Percentiles rank a stretch among this genome's conserved stretches.
phyloP scores from a whole-genome alignment of 2,113 vertebrate genomes.

The Amia ocellicauda region DNA sequence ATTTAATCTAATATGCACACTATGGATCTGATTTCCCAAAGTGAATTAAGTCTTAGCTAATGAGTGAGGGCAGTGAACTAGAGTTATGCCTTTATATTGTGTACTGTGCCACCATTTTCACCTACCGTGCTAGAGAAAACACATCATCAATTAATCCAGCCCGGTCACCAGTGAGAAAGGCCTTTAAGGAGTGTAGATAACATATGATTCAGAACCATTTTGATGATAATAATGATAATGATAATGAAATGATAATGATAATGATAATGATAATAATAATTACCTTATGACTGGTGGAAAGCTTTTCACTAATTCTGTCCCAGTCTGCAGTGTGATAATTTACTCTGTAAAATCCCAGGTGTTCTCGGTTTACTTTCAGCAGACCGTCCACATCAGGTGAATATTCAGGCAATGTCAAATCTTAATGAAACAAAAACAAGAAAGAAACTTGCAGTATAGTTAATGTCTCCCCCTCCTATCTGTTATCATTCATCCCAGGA shows the following conservation, averaged over 20 bases:
- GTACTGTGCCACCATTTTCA: no score
- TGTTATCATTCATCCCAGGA: no score
- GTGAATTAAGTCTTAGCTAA: no score
- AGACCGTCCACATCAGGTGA: conserved; percentile 35
- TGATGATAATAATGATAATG: not conserved
- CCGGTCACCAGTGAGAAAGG: conserved; percentile 65
- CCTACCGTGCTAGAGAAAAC: conserved; percentile 82
- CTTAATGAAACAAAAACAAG: conserved; percentile 48
- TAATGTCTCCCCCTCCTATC: no score
- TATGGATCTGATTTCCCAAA: no score
- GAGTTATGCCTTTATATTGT: no score
- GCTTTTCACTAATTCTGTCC: conserved; percentile 49
- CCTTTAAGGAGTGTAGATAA: conserved; percentile 40
- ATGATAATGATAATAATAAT: conserved; percentile 10
- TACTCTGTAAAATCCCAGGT: conserved; percentile 89
- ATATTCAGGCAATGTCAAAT: conserved; percentile 47
- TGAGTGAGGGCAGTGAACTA: no score
- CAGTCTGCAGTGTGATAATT: conserved; percentile 75
- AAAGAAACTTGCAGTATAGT: no score
- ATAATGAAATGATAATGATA: not conserved
- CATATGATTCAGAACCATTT: not conserved
- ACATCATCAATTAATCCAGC: conserved; percentile 71
- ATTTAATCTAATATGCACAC: no score
- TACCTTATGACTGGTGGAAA: conserved; percentile 58
- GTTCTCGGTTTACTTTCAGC: conserved; percentile 78